Conservation (phyloP, 2,113 vertebrate genomes). For the Pungitius pungitius region DNA sequence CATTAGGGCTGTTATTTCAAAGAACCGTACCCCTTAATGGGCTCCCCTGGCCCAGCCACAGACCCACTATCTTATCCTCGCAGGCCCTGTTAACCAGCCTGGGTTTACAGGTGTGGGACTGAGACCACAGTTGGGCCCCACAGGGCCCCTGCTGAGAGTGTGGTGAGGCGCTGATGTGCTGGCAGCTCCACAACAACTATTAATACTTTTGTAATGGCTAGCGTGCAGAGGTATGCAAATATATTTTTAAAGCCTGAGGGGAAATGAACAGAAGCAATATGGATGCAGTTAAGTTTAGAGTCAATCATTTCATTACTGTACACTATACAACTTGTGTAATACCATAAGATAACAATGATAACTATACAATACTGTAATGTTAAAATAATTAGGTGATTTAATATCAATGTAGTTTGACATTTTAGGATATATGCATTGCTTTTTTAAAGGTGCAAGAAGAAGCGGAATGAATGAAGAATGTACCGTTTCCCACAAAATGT, state of each 20-base stretch:
- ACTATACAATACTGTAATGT: not conserved
- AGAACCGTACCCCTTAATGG: conserved; percentile 74
- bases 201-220: conserved; percentile 55
- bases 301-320: not conserved
- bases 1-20: conserved; percentile 78
- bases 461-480: too few relatives aligned
- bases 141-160: conserved; percentile 44
- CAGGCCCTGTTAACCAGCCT: conserved; percentile 59
- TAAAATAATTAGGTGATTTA: not conserved
- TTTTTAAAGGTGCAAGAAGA: not conserved
- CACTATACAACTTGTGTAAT: not conserved
- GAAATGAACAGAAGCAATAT: conserved; percentile 18
- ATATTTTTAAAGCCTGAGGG: conserved; percentile 5
- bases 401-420: not conserved
- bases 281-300: not conserved
- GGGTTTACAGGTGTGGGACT: conserved; percentile 67
- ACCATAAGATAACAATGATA: not conserved
- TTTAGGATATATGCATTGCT: not conserved
- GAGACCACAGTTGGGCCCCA: conserved; percentile 34
- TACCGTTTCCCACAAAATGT: not conserved
- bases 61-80: conserved; percentile 77
- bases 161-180: conserved; percentile 59
- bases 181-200: conserved; percentile 53
- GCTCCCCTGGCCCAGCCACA: conserved; percentile 52
- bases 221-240: conserved; percentile 52